Evolutionary conservation across 2,113 vertebrate species (phyloP).

Genomic region (Otocyon megalotis): DNA sequence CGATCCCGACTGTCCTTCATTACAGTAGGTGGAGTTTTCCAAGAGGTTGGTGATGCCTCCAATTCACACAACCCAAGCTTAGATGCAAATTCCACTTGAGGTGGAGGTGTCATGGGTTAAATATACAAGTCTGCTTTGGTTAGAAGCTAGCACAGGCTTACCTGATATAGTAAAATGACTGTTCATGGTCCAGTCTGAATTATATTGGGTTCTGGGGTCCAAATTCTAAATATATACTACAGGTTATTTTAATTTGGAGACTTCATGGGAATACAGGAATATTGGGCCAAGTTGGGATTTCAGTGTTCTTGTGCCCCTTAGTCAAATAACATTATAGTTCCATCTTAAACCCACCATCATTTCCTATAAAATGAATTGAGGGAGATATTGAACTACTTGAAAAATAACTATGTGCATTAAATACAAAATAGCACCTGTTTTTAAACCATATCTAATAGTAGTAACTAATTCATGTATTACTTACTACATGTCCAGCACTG

Average conservation of each 20-base stretch:
- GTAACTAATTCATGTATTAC: not conserved
- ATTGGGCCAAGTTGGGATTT: not conserved
- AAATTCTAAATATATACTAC: not conserved
- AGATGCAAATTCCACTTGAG: not conserved
- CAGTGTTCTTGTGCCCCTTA: not conserved
- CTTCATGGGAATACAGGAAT: not conserved
- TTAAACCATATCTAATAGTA: not conserved
- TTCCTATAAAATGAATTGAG: not conserved
- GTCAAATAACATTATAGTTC: not conserved
- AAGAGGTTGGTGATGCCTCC: not conserved
- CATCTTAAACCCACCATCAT: constrained; percentile 5
- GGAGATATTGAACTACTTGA: not conserved
- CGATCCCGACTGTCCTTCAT: not conserved
- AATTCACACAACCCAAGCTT: not conserved
- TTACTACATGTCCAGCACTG: not conserved
- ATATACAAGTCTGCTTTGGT: not conserved
- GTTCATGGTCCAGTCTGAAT: not conserved
- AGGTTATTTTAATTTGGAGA: not conserved
- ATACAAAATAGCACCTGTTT: not conserved
- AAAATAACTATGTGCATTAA: not conserved
- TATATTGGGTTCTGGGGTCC: not conserved
- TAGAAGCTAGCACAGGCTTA: not conserved
- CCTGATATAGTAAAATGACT: not conserved
- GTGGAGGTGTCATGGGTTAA: not conserved
- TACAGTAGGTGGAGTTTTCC: not conserved